Evolutionary conservation across 2,113 vertebrate species (phyloP), one percentile per base, ranked within the genome.

Genomic region (Aplodontia rufa): DNA sequence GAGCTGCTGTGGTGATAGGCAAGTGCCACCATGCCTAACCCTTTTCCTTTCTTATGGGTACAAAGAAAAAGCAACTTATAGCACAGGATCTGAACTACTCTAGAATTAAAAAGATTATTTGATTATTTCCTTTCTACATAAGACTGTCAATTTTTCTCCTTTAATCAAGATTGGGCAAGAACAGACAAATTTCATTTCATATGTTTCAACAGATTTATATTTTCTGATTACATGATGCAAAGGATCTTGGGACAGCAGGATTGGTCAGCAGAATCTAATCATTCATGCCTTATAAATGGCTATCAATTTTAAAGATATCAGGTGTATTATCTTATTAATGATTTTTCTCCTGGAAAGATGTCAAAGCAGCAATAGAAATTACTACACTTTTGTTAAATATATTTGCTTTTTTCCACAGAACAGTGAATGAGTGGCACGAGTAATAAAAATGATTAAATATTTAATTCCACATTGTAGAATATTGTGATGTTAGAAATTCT

Each of bases 101-200:
- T 58, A 92, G 40, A 83, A 94, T 89, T 88, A 89, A 75, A 49
- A 22, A 51, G 26, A 66, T n/a, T 66, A 58, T 17, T 22, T 8
- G 55, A 81, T 42, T 90, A 37, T 51, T 96, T 96, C 42, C 40
- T 84, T 87, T 88, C 8, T 49, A 75, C 75, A 74, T 3, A 91
- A 75, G 20, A 68, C 11, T 92, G 14, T 58, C 45, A 40, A 35
- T 60, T 88, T 94, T 93, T 92, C 26, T 68, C 49, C 68, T 87
- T 84, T 84, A 88, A 90, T 86, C 24, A 92, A 94, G 47, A 83
- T 30, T 74, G 42, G n/a, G 47, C 3, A 97, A 87, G 45, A 96
- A 82, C 11, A 82, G 68, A 85, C 42, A 93, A 87, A 78, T 75
- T 87, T 78, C 76, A 90, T 69, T 64, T 85, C 30, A 80, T n/a